These are phyloP conservation scores for Indri indri DNA, from an alignment of 2,113 vertebrate genomes.

Conservation along the genomic window DNA sequence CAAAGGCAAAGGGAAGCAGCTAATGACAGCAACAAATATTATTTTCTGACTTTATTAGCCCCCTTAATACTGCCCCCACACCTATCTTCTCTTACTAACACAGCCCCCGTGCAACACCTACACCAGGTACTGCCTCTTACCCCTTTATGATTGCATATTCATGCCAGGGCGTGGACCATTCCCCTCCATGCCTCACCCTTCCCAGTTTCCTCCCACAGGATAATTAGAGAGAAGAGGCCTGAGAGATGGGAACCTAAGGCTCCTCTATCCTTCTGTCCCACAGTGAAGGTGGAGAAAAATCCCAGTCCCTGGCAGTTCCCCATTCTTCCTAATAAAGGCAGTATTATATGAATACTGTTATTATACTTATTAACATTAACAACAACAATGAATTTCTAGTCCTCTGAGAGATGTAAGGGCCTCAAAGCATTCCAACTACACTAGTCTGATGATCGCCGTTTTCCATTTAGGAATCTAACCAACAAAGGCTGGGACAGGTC, in stretches of 20 bases:
- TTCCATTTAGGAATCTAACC: constrained; percentile 26
- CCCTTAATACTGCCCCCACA: neutral
- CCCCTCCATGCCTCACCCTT: neutral
- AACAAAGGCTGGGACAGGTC: neutral
- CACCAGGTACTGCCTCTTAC: neutral
- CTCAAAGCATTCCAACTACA: constrained; percentile 20
- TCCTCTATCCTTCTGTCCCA: neutral
- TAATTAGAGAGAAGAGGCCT: neutral
- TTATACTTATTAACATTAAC: constrained; percentile 23
- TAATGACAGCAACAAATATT: neutral
- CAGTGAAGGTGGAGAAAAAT: neutral
- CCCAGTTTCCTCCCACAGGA: neutral
- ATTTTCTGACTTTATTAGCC: neutral
- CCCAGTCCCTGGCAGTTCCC: neutral
- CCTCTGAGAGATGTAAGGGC: neutral
- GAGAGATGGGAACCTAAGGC: neutral
- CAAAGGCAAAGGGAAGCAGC: neutral
- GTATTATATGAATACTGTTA: neutral
- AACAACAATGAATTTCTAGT: constrained; percentile 12
- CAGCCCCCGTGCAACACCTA: neutral
- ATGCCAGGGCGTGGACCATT: neutral
- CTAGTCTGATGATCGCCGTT: neutral
- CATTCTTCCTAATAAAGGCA: constrained; percentile 38
- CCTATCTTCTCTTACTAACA: neutral
- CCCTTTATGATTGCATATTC: neutral